Evolutionary conservation across 2,797 vertebrate genomes (phyloP), one percentile per base, ranked within the genome.

Genomic region (Acipenser oxyrinchus): DNA sequence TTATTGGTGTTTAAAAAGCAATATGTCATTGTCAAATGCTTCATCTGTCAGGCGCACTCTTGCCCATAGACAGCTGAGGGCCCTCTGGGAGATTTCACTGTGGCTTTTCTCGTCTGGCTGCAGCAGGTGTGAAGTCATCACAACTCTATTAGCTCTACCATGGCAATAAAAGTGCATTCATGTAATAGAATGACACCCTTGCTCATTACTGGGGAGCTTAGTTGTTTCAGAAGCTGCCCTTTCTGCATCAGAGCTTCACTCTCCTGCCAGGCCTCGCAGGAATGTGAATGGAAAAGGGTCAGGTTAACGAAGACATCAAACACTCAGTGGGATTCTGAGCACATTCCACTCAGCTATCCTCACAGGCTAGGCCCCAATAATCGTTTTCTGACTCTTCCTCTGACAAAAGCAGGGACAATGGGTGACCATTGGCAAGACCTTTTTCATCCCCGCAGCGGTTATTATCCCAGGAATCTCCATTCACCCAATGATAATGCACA

Each of bases 381-480:
- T 78, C 79, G 4, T 87, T 76, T 80, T 84, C 82, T 82, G 76
- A 82, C 79, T 86, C 86, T 76, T 77, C 82, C 80, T 82, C 84
- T 83, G 78, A 93, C 87, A 93, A 92, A 90, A 83, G 76, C 66
- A 51, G 76, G 79, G 78, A 95, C 89, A 94, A 93, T 90, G 79
- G 80, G 66, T 82, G 78, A 76, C 83, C 85, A 80, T 82, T 84
- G 82, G 83, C 78, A 75, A 83, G 81, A 79, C 74, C 69, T 75
- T 77, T 82, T 79, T 76, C 73, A 37, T 66, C 58, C 69, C 69
- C 74, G 79, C 87, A 74, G 71, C 64, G 81, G 76, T 76, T 77
- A 78, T 86, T 82, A 82, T 81, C 75, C 77, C 75, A 79, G 79
- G 82, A 83, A 78, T 83, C 83, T 85, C 83, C 82, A 90, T 91